Conservation (phyloP, 1,140 invertebrate species). For the Macrotrachela quadricornifera region DNA sequence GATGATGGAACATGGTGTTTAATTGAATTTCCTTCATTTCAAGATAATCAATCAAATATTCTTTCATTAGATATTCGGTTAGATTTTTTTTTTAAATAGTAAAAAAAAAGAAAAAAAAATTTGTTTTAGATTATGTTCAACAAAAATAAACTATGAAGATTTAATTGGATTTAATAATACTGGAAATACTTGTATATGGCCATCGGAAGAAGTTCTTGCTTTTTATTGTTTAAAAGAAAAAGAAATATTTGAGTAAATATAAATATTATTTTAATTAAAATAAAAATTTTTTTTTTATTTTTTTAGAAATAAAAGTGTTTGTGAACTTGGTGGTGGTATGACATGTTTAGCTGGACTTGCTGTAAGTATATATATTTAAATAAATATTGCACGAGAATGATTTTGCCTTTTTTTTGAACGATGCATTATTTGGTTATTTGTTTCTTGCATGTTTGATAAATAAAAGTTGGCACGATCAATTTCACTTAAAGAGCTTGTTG, state of each 20-base stretch:
- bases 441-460: background rate
- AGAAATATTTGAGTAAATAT: conserved; percentile 35
- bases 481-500: conserved; percentile 21
- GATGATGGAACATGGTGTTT: too few species aligned
- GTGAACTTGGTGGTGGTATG: conserved; percentile 61
- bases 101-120: too few species aligned
- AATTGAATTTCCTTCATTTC: too few species aligned
- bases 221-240: conserved; percentile 48
- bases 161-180: conserved; percentile 69
- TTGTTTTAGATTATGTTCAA: too few species aligned
- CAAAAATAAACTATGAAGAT: conserved; percentile 8
- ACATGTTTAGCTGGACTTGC: conserved; percentile 52
- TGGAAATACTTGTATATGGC: conserved; percentile 72
- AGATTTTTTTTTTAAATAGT: too few species aligned
- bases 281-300: background rate
- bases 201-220: conserved; percentile 59
- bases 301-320: conserved; percentile 37
- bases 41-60: too few species aligned
- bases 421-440: background rate
- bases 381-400: background rate
- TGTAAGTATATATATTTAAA: conserved; percentile 20
- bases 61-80: too few species aligned
- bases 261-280: background rate
- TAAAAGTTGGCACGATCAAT: conserved; percentile 19
- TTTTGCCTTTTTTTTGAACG: background rate